A percentile compares a stretch with the other conserved stretches of the same genome.
These are phyloP conservation scores for Archips crataeganus DNA, from an alignment of 2,888 invertebrate species.

Conservation along the genomic window DNA sequence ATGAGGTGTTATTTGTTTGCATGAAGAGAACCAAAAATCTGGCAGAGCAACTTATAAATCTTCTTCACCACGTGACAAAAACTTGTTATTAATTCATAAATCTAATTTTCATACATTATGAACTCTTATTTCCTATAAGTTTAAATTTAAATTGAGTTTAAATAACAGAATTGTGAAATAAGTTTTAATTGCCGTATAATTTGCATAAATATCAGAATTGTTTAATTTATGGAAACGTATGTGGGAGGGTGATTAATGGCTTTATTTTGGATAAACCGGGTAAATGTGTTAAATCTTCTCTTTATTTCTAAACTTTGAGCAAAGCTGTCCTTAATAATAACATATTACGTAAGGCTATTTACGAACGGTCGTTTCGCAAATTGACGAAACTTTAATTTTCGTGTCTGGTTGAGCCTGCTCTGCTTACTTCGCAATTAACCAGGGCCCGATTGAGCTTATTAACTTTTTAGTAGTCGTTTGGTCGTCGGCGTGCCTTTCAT, in stretches of 20 bases:
- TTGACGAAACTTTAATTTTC: slow-evolving; percentile 29
- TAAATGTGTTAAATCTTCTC: background rate
- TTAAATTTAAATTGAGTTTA: background rate
- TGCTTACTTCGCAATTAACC: slow-evolving; percentile 38
- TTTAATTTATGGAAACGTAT: slow-evolving; percentile 39
- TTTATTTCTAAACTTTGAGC: background rate
- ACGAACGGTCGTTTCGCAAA: slow-evolving; percentile 2
- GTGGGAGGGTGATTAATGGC: slow-evolving; percentile 32
- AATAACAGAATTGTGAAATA: slow-evolving; percentile 29
- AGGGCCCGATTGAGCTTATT: slow-evolving; percentile 39
- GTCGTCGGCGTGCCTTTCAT: slow-evolving; percentile 60
- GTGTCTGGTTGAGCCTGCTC: slow-evolving; percentile 15
- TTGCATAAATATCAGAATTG: slow-evolving; percentile 26
- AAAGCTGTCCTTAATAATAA: background rate
- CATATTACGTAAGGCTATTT: background rate
- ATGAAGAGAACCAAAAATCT: background rate
- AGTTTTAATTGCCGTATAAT: slow-evolving; percentile 32
- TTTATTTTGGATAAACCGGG: background rate
- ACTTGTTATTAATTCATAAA: background rate
- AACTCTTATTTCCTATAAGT: background rate
- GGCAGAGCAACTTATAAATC: background rate
- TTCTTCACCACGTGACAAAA: background rate
- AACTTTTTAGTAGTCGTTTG: slow-evolving; percentile 41
- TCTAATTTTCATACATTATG: background rate
- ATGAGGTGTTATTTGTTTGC: too few species aligned